A percentile compares a stretch with the other conserved stretches of the same genome.
Evolutionary conservation across 1,140 invertebrate species (phyloP).

Genomic region (Scaptomyza montana): DNA sequence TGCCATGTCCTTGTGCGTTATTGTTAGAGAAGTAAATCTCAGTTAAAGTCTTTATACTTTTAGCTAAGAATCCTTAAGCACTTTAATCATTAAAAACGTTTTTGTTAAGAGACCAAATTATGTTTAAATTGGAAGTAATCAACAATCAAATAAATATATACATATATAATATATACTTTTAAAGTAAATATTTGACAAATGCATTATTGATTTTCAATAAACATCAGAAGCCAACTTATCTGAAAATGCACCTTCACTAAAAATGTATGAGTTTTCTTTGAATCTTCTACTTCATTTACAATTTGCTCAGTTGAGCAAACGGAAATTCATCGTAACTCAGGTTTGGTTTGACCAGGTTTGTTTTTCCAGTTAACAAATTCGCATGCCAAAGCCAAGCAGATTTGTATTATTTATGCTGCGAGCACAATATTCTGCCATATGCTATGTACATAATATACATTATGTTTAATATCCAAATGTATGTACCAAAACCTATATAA

Average conservation of each 20-base stretch:
- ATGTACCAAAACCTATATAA: not conserved
- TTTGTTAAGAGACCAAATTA: no score
- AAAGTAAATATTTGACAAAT: no score
- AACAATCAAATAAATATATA: no score
- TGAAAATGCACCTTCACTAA: not conserved
- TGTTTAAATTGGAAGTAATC: no score
- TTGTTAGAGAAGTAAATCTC: not conserved
- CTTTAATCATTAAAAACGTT: no score
- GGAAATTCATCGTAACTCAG: not conserved
- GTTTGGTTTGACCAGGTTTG: slow-evolving; percentile 1
- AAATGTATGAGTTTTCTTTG: slow-evolving; percentile 12
- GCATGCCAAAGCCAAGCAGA: slow-evolving; percentile 42
- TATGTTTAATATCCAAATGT: slow-evolving; percentile 1
- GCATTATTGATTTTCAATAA: not conserved
- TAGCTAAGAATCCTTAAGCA: not conserved
- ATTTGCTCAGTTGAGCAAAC: slow-evolving; percentile 3
- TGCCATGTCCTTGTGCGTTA: slow-evolving; percentile 41
- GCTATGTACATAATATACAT: slow-evolving; percentile 30
- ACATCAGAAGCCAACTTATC: not conserved
- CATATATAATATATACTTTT: no score
- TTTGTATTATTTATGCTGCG: slow-evolving; percentile 57
- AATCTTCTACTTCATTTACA: slow-evolving; percentile 10
- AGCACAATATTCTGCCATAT: slow-evolving; percentile 49
- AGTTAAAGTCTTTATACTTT: slow-evolving; percentile 21
- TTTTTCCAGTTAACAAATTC: slow-evolving; percentile 25